A percentile compares a stretch with the other conserved stretches of the same genome.
Conservation (phyloP, 2,113 vertebrate species). For the Rhipidura dahli region DNA sequence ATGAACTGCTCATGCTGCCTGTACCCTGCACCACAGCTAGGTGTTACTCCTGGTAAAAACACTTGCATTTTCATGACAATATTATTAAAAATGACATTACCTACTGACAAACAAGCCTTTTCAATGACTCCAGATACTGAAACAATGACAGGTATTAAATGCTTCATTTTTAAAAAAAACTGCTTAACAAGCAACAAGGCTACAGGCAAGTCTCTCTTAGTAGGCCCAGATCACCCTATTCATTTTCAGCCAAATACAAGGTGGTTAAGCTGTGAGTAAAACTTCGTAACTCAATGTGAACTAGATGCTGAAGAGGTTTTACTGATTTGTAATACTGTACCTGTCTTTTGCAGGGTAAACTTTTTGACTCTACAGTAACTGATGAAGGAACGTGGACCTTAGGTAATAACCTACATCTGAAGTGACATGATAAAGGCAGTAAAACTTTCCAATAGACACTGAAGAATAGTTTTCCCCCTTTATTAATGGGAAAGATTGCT, state of each 20-base stretch:
- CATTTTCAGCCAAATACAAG: not conserved
- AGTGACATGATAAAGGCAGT: not conserved
- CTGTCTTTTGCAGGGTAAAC: conserved; percentile 82
- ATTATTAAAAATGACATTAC: not conserved
- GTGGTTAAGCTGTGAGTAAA: not conserved
- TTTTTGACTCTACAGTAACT: conserved; percentile 87
- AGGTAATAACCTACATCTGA: conserved; percentile 72
- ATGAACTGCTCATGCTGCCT: accelerated
- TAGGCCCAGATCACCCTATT: accelerated
- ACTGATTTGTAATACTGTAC: not conserved
- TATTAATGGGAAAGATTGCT: not conserved
- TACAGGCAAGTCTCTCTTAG: accelerated
- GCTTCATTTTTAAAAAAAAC: not conserved
- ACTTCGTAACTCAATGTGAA: accelerated
- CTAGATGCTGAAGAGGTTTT: not conserved
- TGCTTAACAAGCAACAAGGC: accelerated
- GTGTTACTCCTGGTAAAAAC: not conserved
- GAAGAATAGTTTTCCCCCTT: not conserved
- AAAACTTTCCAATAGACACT: not conserved
- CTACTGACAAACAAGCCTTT: not conserved
- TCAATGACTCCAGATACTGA: not conserved
- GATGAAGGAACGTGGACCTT: conserved; percentile 96
- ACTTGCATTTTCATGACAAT: not conserved
- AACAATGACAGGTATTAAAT: not conserved
- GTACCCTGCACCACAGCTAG: too few species aligned